Conservation (phyloP, 2,888 invertebrate genomes). For the Lobophora halterata region DNA sequence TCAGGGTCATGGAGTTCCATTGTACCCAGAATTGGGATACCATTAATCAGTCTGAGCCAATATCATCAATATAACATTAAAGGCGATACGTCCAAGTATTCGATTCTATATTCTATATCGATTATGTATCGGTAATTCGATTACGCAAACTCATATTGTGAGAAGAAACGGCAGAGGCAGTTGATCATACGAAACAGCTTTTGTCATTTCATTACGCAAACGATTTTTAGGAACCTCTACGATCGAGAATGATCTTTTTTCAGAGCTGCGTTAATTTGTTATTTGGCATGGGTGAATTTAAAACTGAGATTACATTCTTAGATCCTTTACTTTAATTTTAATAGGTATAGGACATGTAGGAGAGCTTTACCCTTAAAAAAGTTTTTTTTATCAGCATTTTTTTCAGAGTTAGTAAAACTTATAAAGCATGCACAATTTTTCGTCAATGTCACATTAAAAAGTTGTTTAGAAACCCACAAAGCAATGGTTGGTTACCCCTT, state of each 20-base stretch:
- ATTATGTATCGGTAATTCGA: constrained; percentile 75
- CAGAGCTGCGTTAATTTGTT: no score
- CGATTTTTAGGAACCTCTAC: constrained; percentile 28
- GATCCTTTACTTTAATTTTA: no score
- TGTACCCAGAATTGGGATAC: constrained; percentile 66
- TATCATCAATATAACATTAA: constrained; percentile 79
- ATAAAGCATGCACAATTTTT: no score
- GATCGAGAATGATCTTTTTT: no score
- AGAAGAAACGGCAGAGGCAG: constrained; percentile 59
- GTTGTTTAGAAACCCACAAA: not conserved
- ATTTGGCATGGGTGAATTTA: no score
- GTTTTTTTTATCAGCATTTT: no score
- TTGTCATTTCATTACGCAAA: constrained; percentile 59
- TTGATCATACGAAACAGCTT: constrained; percentile 65
- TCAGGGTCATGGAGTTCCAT: constrained; percentile 56
- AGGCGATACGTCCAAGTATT: constrained; percentile 73
- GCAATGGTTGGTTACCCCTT: constrained; percentile 43
- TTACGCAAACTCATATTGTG: constrained; percentile 63
- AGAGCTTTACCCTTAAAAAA: no score
- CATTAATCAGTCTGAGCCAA: constrained; percentile 79
- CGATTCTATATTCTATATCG: constrained; percentile 72
- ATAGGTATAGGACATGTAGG: no score
- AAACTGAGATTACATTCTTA: no score
- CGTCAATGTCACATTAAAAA: no score
- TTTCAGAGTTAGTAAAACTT: no score